Conservation (phyloP, 2,888 invertebrate species). For the Synanthedon vespiformis region DNA sequence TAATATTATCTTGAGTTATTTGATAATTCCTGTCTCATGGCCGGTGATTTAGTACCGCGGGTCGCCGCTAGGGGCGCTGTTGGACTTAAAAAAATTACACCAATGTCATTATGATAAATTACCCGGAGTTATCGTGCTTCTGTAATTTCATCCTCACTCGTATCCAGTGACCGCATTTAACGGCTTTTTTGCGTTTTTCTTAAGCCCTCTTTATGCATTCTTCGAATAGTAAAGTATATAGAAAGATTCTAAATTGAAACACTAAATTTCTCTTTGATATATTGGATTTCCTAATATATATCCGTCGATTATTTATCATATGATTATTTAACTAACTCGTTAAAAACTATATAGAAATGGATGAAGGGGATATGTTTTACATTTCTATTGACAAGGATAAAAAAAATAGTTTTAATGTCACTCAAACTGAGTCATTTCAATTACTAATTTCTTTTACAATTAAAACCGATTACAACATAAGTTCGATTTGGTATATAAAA, state of each 20-base stretch:
- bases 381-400: too few species aligned
- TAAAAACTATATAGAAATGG: too few species aligned
- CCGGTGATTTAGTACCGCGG: conserved; percentile 47
- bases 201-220: background rate
- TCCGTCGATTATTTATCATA: too few species aligned
- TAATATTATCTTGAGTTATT: conserved; percentile 50
- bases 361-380: too few species aligned
- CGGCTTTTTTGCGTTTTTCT: background rate
- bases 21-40: conserved; percentile 53
- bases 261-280: conserved; percentile 2
- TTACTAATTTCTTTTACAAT: too few species aligned
- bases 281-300: too few species aligned
- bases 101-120: conserved; percentile 54
- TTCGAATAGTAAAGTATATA: too few species aligned
- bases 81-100: conserved; percentile 33
- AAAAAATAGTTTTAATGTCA: too few species aligned
- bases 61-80: conserved; percentile 33
- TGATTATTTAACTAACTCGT: too few species aligned
- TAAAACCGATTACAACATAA: too few species aligned
- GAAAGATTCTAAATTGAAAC: background rate
- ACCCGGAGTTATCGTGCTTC: conserved; percentile 25
- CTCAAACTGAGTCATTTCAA: too few species aligned
- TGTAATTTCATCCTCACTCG: conserved; percentile 31
- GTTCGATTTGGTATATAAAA: too few species aligned
- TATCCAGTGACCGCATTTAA: conserved; percentile 12